These are phyloP conservation scores for Lutraria rhynchaena DNA, from an alignment of 1,140 invertebrate genomes.

Conservation along the genomic window DNA sequence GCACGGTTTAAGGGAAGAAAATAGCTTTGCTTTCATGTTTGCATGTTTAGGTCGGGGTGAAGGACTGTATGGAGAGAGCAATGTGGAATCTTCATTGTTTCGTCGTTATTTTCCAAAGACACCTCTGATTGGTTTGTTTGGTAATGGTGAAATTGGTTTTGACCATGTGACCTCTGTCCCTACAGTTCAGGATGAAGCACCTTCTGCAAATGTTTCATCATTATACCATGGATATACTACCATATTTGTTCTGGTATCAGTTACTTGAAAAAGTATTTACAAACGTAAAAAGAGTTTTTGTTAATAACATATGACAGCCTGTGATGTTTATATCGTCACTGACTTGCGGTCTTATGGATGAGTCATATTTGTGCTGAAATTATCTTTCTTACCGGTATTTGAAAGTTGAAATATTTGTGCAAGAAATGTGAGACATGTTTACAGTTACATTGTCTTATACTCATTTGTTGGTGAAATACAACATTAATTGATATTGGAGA, in stretches of 20 bases:
- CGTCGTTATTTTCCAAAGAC: conserved; percentile 85
- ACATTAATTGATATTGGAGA: no score
- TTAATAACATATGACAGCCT: no score
- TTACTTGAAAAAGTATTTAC: no score
- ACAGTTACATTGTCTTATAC: no score
- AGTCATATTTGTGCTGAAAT: no score
- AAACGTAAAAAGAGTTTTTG: no score
- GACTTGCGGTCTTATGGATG: no score
- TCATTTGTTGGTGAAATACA: no score
- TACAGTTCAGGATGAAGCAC: background rate
- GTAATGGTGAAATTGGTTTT: conserved; percentile 85
- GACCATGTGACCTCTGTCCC: conserved; percentile 55
- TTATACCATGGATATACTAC: conserved; percentile 80
- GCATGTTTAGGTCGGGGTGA: conserved; percentile 84
- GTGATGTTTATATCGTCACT: no score
- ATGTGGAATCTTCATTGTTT: conserved; percentile 85
- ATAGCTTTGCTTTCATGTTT: conserved; percentile 85
- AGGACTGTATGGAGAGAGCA: conserved; percentile 77
- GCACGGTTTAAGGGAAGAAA: conserved; percentile 75
- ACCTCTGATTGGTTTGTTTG: conserved; percentile 85
- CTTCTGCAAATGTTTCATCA: conserved; percentile 57
- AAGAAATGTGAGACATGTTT: no score
- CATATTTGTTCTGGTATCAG: conserved; percentile 72
- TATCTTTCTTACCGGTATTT: no score
- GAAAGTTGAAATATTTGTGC: no score